These are phyloP conservation scores for Cyclophora punctaria DNA, from an alignment of 2,888 invertebrate species.

Conservation along the genomic window DNA sequence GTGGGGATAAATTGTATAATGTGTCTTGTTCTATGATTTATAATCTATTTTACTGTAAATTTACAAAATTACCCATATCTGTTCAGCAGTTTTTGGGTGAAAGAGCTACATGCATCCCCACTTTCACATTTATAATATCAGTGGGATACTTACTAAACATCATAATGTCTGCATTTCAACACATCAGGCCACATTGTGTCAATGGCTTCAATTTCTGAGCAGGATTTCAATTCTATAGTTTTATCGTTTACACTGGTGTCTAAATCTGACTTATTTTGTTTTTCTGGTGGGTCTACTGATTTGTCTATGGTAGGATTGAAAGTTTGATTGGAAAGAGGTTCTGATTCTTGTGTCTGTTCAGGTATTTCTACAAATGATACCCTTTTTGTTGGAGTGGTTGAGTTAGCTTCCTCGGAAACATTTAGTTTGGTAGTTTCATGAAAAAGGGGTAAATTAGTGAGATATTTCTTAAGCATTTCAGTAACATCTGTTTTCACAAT, in stretches of 20 bases:
- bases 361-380: constrained; percentile 60
- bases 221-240: constrained; percentile 46
- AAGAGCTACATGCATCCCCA: too few species aligned
- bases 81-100: too few species aligned
- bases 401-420: constrained; percentile 40
- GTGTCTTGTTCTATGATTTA: too few species aligned
- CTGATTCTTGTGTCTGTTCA: constrained; percentile 14
- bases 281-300: constrained; percentile 19
- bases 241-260: constrained; percentile 46
- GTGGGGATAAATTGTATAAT: too few species aligned
- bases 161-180: constrained; percentile 78
- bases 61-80: too few species aligned
- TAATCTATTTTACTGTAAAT: too few species aligned
- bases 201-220: constrained; percentile 49
- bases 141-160: constrained; percentile 78
- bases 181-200: constrained; percentile 76
- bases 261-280: constrained; percentile 29
- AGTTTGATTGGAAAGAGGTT: neutral
- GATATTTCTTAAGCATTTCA: constrained; percentile 78
- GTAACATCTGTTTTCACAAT: constrained; percentile 78
- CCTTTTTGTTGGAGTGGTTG: constrained; percentile 55
- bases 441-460: constrained; percentile 69
- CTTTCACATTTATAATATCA: too few species aligned
- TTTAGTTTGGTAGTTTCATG: constrained; percentile 45
- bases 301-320: neutral